These are phyloP conservation scores for Otolemur crassicaudatus DNA, from an alignment of 2,797 vertebrate species.

Conservation along the genomic window DNA sequence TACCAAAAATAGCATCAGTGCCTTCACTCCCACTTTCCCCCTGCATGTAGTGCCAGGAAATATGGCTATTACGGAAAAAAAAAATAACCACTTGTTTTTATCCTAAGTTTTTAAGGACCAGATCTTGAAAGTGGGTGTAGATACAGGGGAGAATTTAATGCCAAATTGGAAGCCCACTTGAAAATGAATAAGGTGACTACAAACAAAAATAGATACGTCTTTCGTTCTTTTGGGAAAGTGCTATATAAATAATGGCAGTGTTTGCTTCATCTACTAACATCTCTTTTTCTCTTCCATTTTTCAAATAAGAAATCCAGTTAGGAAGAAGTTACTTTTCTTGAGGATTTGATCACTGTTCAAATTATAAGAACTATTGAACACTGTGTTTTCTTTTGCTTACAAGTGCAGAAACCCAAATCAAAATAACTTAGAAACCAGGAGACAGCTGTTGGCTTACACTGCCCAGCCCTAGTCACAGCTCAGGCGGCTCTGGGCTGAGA, in stretches of 20 bases:
- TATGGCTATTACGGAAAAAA: not conserved
- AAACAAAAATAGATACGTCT: conserved; percentile 35
- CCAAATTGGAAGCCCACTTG: not conserved
- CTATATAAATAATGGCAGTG: not conserved
- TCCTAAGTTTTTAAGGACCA: conserved; percentile 25
- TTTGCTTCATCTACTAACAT: conserved; percentile 26
- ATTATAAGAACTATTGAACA: not conserved
- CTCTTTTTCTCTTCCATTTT: not conserved
- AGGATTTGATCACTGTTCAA: not conserved
- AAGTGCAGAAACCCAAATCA: conserved; percentile 27
- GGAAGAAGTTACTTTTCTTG: conserved; percentile 17
- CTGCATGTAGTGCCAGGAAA: conserved; percentile 12
- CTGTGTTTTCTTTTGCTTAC: not conserved
- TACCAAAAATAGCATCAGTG: conserved; percentile 49
- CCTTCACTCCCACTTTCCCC: not conserved
- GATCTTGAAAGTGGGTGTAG: conserved; percentile 7
- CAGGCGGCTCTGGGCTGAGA: not conserved
- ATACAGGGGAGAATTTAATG: not conserved
- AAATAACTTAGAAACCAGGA: not conserved
- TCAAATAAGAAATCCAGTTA: conserved; percentile 22
- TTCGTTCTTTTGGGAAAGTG: conserved; percentile 32
- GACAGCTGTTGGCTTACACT: not conserved
- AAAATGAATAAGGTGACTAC: conserved; percentile 24
- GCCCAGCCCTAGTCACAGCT: not conserved
- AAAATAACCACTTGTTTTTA: conserved; percentile 48